Base-by-base conservation (phyloP, 2,797 vertebrate species). In the Thunnus albacares region DNA sequence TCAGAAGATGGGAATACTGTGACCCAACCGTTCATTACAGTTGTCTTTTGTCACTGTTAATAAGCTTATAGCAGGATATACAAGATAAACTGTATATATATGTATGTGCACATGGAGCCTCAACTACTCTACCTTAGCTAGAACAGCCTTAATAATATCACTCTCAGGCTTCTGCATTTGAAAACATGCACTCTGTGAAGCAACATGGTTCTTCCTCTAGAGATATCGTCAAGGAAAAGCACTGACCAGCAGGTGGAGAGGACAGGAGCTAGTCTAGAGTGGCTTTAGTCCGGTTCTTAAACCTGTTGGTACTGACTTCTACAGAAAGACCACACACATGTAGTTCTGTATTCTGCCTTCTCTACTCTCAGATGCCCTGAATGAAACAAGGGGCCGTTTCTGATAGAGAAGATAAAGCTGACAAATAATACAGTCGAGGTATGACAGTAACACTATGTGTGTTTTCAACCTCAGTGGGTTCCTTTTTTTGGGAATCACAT, bases 341-440 rank as follows among this genome's bases (percentile, higher is more conserved):
- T 79, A 89, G 93, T 93, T 94, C 89, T 90, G 92, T 93, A 91
- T 93, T 93, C 92, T 85, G 76, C 33, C 72, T 61, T 79, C 72
- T 82, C 78, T 74, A 73, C 66, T 76, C 79, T 75, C 81, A 60
- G 56, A 88, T 82, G 85, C 87, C 89, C 89, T 89, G 79, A 87
- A 88, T 78, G 77, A 84, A 83, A 87, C 73, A 79, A 71, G 83
- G 89, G 90, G 88, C 90, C 71, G 74, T 87, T 88, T 89, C 79
- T 79, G 81, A 89, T 45, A 69, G 79, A 90, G 70, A 85, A 82
- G 84, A 94, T 96, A 94, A 96, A 95, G 94, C 94, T 94, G 94
- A 92, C 89, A 77, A 83, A 87, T 86, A 93, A 95, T 91, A 93
- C 91, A 90, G 92, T 90, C 72, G 90, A 95, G 94, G 94, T 95